Percentiles rank a stretch among this genome's conserved stretches.
Conservation (phyloP, 1,140 invertebrate genomes). For the Procambarus clarkii region DNA sequence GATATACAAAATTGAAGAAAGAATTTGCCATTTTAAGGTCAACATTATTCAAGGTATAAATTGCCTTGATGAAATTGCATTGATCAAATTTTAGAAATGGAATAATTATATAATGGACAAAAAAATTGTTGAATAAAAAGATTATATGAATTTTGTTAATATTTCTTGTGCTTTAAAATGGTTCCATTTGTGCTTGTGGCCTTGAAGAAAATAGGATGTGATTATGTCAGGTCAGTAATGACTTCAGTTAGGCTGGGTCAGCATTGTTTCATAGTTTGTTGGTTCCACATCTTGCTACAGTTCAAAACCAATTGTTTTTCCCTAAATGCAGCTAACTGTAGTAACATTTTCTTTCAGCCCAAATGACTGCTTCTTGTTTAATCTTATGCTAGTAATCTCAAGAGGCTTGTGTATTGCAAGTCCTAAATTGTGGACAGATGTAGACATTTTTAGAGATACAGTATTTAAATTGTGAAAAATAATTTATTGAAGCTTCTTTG, state of each 20-base stretch:
- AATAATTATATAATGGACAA: slow-evolving; percentile 1
- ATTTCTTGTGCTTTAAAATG: slow-evolving; percentile 21
- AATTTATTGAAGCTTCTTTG: slow-evolving; percentile 22
- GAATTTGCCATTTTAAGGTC: not conserved
- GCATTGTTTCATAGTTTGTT: not conserved
- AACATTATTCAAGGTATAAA: slow-evolving; percentile 26
- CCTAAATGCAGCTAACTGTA: not conserved
- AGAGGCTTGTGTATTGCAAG: slow-evolving; percentile 2
- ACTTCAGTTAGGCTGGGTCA: not conserved
- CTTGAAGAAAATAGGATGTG: not conserved
- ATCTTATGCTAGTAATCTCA: not conserved
- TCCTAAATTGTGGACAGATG: not conserved
- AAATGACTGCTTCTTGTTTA: not conserved
- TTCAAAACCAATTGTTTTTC: not conserved
- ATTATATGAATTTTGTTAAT: not conserved
- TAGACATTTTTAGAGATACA: not conserved
- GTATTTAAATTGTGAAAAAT: slow-evolving; percentile 1
- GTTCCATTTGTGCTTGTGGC: slow-evolving; percentile 39
- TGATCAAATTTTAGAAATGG: slow-evolving; percentile 4
- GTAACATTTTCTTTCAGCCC: not conserved
- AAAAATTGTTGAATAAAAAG: not conserved
- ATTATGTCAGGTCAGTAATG: not conserved
- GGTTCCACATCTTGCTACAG: not conserved
- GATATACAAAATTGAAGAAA: not conserved
- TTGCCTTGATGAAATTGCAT: slow-evolving; percentile 13